These are phyloP conservation scores for Acrobasis consociella DNA, from an alignment of 2,888 invertebrate species.

Conservation along the genomic window DNA sequence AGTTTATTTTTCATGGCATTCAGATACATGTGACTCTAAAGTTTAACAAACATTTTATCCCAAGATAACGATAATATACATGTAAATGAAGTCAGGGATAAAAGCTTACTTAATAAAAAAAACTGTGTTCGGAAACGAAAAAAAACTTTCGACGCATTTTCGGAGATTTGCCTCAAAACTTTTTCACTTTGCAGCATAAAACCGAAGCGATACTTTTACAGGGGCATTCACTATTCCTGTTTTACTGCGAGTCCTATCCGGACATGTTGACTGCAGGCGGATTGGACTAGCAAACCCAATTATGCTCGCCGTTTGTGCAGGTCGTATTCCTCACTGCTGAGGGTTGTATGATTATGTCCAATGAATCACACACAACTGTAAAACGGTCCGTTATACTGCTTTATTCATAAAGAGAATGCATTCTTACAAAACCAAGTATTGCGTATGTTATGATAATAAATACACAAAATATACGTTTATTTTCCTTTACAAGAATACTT, in stretches of 20 bases:
- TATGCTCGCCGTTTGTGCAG: slow-evolving; percentile 44
- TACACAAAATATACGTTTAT: no score
- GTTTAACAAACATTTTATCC: no score
- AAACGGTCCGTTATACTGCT: not conserved
- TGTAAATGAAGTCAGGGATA: no score
- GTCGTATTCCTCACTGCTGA: not conserved
- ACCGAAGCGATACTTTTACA: slow-evolving; percentile 45
- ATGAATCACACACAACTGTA: not conserved
- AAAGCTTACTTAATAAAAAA: no score
- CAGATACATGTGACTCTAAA: no score
- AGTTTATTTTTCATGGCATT: no score
- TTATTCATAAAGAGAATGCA: not conserved
- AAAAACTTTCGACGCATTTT: no score
- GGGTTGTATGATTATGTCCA: not conserved
- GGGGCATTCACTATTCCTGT: slow-evolving; percentile 47
- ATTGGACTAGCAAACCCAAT: slow-evolving; percentile 54
- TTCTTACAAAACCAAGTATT: no score
- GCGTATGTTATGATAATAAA: no score
- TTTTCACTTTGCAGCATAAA: slow-evolving; percentile 28
- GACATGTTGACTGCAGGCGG: slow-evolving; percentile 38
- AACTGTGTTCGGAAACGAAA: not conserved
- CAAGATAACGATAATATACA: no score
- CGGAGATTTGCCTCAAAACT: not conserved
- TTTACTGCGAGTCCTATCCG: slow-evolving; percentile 43
- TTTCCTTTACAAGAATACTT: no score